These are phyloP conservation scores for Nipponacmea schrenckii DNA, from an alignment of 2,888 invertebrate species.

Conservation along the genomic window DNA sequence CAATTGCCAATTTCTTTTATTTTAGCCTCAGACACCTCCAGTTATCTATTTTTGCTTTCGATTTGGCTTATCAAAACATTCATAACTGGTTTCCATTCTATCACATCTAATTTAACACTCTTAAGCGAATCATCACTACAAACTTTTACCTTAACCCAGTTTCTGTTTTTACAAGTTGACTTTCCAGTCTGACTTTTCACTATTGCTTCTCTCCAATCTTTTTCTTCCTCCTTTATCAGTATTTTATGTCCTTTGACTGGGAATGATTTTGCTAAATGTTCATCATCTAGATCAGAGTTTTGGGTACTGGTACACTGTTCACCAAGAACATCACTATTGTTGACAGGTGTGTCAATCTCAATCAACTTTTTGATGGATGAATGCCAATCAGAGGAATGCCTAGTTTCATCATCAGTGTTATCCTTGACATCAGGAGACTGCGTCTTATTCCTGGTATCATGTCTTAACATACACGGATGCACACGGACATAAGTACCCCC, in stretches of 20 bases:
- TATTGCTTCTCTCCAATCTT: conserved; percentile 9
- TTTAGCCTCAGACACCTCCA: not conserved
- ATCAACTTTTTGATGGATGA: not conserved
- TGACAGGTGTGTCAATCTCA: not conserved
- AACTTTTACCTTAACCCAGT: conserved; percentile 24
- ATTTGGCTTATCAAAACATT: not conserved
- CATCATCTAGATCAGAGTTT: no score
- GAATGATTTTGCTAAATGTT: not conserved
- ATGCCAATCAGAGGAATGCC: no score
- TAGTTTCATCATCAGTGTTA: not conserved
- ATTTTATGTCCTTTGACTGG: not conserved
- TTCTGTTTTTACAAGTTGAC: conserved; percentile 26
- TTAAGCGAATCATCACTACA: not conserved
- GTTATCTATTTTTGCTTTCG: not conserved
- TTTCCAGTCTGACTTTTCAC: conserved; percentile 25
- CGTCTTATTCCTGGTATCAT: not conserved
- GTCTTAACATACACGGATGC: conserved; percentile 25
- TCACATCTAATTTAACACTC: not conserved
- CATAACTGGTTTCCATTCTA: not conserved
- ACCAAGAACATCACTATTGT: not conserved
- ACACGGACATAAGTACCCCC: conserved; percentile 32
- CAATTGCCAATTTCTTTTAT: not conserved
- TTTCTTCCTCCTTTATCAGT: not conserved
- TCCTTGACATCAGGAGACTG: conserved; percentile 9
- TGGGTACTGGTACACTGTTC: no score